Evolutionary conservation across 1,140 invertebrate genomes (phyloP).

Genomic region (Orussus abietinus): DNA sequence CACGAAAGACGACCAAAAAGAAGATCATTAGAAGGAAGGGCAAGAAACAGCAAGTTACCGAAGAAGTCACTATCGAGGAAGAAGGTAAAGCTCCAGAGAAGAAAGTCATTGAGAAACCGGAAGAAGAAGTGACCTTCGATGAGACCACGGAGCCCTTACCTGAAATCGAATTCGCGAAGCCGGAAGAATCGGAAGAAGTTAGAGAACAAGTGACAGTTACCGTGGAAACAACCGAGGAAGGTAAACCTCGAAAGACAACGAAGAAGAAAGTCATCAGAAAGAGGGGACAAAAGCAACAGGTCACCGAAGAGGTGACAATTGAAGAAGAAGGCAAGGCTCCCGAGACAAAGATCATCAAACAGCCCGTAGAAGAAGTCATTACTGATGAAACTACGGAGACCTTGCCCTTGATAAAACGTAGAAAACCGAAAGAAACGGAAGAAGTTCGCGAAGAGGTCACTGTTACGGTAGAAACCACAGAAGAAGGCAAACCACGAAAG

Average conservation of each 20-base stretch:
- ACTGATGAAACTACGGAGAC: slow-evolving; percentile 16
- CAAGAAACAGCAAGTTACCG: slow-evolving; percentile 9
- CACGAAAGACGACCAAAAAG: slow-evolving; percentile 8
- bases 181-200: not conserved
- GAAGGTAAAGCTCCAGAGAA: slow-evolving; percentile 18
- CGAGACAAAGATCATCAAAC: slow-evolving; percentile 26
- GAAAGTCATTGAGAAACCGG: slow-evolving; percentile 9
- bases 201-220: slow-evolving; percentile 7
- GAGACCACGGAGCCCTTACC: slow-evolving; percentile 9
- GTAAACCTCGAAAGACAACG: too few relatives aligned
- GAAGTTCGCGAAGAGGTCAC: slow-evolving; percentile 15
- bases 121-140: slow-evolving; percentile 8
- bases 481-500: slow-evolving; percentile 14
- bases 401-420: slow-evolving; percentile 6
- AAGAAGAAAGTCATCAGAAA: too few relatives aligned
- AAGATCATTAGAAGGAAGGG: slow-evolving; percentile 17
- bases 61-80: slow-evolving; percentile 11
- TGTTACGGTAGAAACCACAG: slow-evolving; percentile 18
- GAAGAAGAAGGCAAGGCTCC: slow-evolving; percentile 43
- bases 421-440: slow-evolving; percentile 12
- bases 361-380: slow-evolving; percentile 21
- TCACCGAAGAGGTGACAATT: slow-evolving; percentile 39
- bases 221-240: not conserved
- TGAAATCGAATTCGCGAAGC: not conserved
- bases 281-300: slow-evolving; percentile 30